These are phyloP conservation scores for Eumaeus atala DNA, from an alignment of 1,140 invertebrate genomes.

Conservation along the genomic window DNA sequence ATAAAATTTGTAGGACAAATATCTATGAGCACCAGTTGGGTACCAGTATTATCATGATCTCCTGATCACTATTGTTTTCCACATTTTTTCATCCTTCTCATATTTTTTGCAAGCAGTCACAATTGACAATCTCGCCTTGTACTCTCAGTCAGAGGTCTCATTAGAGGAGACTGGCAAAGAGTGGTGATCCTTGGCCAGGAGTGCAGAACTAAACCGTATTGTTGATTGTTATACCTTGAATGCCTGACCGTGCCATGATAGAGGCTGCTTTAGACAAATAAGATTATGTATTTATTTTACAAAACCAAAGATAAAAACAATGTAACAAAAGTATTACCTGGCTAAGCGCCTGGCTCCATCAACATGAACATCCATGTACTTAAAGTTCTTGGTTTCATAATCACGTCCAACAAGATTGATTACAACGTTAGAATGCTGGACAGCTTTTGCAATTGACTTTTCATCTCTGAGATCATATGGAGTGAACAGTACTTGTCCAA, in stretches of 20 bases:
- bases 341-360: conserved; percentile 84
- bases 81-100: too few relatives aligned
- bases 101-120: too few relatives aligned
- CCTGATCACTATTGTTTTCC: too few relatives aligned
- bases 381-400: conserved; percentile 93
- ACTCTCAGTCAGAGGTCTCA: too few relatives aligned
- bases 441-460: conserved; percentile 87
- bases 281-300: neutral
- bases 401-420: conserved; percentile 95
- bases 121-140: too few relatives aligned
- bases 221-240: too few relatives aligned
- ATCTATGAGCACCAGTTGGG: too few relatives aligned
- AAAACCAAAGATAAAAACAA: neutral
- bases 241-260: too few relatives aligned
- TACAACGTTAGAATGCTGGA: conserved; percentile 98
- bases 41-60: too few relatives aligned
- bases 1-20: neutral
- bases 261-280: neutral
- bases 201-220: too few relatives aligned
- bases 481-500: conserved; percentile 96
- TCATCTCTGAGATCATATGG: conserved; percentile 92
- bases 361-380: conserved; percentile 87
- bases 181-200: too few relatives aligned
- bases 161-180: too few relatives aligned
- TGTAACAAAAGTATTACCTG: conserved; percentile 43